Evolutionary conservation across 2,797 vertebrate species (phyloP).

Genomic region (Peromyscus nudipes): DNA sequence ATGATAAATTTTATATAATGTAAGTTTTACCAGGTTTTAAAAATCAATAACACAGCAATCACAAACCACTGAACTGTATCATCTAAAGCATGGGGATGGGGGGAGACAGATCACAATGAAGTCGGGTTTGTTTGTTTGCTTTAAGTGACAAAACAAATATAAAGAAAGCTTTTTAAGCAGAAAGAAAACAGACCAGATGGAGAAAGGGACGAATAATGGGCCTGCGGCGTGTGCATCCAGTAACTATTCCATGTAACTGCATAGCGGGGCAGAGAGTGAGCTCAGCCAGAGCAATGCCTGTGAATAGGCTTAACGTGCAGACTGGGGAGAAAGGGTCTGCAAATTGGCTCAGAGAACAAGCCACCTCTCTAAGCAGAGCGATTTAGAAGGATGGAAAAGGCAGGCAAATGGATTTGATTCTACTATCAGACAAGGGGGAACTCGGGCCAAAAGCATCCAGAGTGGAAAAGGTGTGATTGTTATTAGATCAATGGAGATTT

Average conservation of each 20-base stretch:
- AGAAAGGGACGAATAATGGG: not conserved
- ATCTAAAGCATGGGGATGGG: not conserved
- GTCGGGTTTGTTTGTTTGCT: not conserved
- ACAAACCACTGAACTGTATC: not conserved
- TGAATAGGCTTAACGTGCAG: not conserved
- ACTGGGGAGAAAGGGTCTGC: not conserved
- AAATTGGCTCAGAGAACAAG: not conserved
- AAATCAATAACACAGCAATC: not conserved
- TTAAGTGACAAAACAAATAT: not conserved
- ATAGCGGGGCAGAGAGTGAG: fast-evolving
- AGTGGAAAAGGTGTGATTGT: not conserved
- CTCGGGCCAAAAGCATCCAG: not conserved
- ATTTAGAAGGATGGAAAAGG: not conserved
- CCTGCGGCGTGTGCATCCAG: fast-evolving
- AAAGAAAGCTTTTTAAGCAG: not conserved
- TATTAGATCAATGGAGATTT: not conserved
- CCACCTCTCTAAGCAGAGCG: not conserved
- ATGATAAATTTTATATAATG: not conserved
- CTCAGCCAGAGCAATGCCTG: fast-evolving
- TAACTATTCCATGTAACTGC: fast-evolving
- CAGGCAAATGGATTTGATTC: not conserved
- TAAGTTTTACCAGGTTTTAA: slow-evolving; percentile 9
- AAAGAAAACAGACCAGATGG: not conserved
- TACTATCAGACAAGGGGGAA: not conserved
- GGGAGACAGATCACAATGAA: not conserved